Conservation (phyloP, 2,888 invertebrate genomes). For the Aphodius granarius region DNA sequence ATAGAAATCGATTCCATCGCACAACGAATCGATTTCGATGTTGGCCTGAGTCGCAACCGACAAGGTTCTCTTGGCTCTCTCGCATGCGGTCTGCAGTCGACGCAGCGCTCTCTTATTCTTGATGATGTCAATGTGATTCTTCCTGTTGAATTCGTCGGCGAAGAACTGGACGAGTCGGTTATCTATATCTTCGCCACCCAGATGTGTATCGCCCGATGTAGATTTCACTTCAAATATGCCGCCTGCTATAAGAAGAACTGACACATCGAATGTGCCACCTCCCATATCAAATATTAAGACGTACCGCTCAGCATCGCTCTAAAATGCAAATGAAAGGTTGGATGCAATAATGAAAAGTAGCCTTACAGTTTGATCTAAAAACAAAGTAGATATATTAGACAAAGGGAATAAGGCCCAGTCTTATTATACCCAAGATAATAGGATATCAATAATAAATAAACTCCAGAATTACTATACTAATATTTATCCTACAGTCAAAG, state of each 20-base stretch:
- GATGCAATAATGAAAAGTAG: not conserved
- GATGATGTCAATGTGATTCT: conserved; percentile 56
- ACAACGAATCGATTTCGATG: conserved; percentile 64
- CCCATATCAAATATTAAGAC: conserved; percentile 56
- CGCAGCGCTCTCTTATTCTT: conserved; percentile 59
- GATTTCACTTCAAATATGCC: conserved; percentile 65
- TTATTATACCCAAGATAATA: no score
- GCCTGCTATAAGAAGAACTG: conserved; percentile 67
- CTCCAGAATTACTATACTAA: not conserved
- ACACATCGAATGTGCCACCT: conserved; percentile 72
- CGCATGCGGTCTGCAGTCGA: conserved; percentile 64
- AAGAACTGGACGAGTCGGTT: conserved; percentile 59
- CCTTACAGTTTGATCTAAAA: no score
- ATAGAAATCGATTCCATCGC: conserved; percentile 63
- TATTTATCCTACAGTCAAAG: no score
- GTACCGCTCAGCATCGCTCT: conserved; percentile 51
- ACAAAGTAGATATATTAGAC: no score
- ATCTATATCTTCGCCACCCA: conserved; percentile 59
- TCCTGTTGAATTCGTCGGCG: conserved; percentile 59
- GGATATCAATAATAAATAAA: not conserved
- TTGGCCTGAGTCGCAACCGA: conserved; percentile 59
- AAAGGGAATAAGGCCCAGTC: no score
- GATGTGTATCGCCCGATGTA: conserved; percentile 63
- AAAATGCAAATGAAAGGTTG: conserved; percentile 8
- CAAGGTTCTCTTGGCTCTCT: conserved; percentile 64